These are phyloP conservation scores for Lampropteryx suffumata DNA, from an alignment of 2,888 invertebrate species.

Conservation along the genomic window DNA sequence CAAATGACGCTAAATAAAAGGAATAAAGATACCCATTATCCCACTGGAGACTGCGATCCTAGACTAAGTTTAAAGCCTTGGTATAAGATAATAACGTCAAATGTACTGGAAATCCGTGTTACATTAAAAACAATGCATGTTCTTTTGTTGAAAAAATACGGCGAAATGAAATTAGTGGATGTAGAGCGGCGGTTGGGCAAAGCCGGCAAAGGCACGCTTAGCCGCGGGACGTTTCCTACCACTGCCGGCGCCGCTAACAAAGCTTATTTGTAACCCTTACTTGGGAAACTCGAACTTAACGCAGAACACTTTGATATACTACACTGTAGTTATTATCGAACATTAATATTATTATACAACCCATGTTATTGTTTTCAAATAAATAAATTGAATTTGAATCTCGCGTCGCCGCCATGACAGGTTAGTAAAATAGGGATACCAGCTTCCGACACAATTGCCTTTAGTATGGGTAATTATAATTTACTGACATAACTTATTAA, in stretches of 20 bases:
- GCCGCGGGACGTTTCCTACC: slow-evolving; percentile 35
- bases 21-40: slow-evolving; percentile 22
- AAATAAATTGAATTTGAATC: too few relatives aligned
- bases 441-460: too few relatives aligned
- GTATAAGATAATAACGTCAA: slow-evolving; percentile 30
- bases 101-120: slow-evolving; percentile 34
- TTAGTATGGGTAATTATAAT: too few relatives aligned
- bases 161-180: slow-evolving; percentile 47
- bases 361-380: too few relatives aligned
- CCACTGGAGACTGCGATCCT: slow-evolving; percentile 21
- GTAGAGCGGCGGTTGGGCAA: slow-evolving; percentile 29
- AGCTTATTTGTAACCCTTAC: slow-evolving; percentile 59
- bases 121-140: slow-evolving; percentile 33
- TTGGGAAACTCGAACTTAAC: slow-evolving; percentile 34
- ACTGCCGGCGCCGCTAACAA: slow-evolving; percentile 47
- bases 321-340: too few relatives aligned
- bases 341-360: too few relatives aligned
- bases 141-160: slow-evolving; percentile 34
- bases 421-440: too few relatives aligned
- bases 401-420: too few relatives aligned
- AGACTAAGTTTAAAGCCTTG: slow-evolving; percentile 15
- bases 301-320: too few relatives aligned
- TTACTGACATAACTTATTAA: too few relatives aligned
- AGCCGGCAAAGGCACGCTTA: slow-evolving; percentile 33
- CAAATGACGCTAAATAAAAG: slow-evolving; percentile 18